Evolutionary conservation across 2,888 invertebrate genomes (phyloP), one percentile per base, ranked within the genome.

Genomic region (Aleiodes alternator): DNA sequence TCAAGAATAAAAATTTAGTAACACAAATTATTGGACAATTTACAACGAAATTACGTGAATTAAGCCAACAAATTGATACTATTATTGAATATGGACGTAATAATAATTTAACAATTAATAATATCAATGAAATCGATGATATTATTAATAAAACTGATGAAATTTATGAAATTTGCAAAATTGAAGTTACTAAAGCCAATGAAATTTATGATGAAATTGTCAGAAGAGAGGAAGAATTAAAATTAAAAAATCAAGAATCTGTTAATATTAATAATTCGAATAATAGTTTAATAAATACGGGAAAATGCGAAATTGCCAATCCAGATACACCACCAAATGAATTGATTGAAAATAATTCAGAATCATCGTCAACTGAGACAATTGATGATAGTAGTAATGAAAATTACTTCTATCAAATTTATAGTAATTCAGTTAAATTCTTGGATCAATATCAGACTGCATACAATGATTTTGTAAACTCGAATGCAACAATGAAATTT

Each of bases 401-500:
- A 2, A 5, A 64, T 8, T 43, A 43, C 9, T 70, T 14, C 16
- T 0, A 64, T 64, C 90, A 90, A 69, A 90, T 92, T 72, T 95
- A 92, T 86, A 85, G 90, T 64, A 90, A 92, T 73, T 91, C 94
- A 0, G 91, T 91, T 84, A 89, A 90, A 2, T 92, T 92, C 81
- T 90, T 94, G 71, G 90, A 92, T 16, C 89, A 91, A 69, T 94
- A 94, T 89, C 92, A 92, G 82, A 90, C 90, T 56, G 90, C 90
- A 66, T 94, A 93, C 78, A 92, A 92, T 75, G 91, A 92, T 0
- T 90, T 96, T 57, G 84, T 92, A 75, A 90, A 92, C 23, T 93
- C 95, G 85, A 89, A 90, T 14, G 89, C 90, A 59, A 89, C 92
- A 79, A 97, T 97, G 87, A 94, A 94, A 84, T 95, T 95, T 86